Evolutionary conservation across 2,888 invertebrate genomes (phyloP).

Genomic region (Tenthredo scrophulariae): DNA sequence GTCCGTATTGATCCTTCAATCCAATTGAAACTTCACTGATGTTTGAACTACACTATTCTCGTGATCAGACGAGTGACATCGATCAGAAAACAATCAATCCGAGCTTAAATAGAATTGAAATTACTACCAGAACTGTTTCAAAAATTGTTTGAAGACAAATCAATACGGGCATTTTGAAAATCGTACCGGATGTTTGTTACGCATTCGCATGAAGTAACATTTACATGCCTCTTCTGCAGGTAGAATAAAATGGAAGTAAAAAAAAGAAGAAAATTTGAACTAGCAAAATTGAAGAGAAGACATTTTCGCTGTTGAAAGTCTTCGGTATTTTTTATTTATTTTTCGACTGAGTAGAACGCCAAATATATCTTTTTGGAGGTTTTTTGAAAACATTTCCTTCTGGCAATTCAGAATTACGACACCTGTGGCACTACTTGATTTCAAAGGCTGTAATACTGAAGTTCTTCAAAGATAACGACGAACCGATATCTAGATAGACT

Average conservation of each 20-base stretch:
- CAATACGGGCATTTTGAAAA: neutral
- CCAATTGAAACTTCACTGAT: neutral
- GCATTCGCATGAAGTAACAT: neutral
- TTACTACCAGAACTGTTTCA: neutral
- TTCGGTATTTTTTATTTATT: neutral
- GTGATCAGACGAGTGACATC: neutral
- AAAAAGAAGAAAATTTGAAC: neutral
- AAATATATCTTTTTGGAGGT: neutral
- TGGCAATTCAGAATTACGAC: neutral
- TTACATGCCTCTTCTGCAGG: neutral
- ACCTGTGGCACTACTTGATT: neutral
- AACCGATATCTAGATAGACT: neutral
- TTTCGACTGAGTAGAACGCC: neutral
- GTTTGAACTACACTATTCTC: neutral
- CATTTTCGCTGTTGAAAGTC: neutral
- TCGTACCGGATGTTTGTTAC: neutral
- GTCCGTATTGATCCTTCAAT: neutral
- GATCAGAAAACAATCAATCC: slow-evolving; percentile 6
- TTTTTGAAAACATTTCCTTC: neutral
- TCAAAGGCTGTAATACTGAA: neutral
- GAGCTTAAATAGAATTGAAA: neutral
- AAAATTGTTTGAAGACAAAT: neutral
- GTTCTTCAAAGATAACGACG: neutral
- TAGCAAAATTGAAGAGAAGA: neutral
- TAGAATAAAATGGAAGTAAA: neutral